These are phyloP conservation scores for Lethenteron reissneri DNA, from an alignment of 2,113 vertebrate species.

Conservation along the genomic window DNA sequence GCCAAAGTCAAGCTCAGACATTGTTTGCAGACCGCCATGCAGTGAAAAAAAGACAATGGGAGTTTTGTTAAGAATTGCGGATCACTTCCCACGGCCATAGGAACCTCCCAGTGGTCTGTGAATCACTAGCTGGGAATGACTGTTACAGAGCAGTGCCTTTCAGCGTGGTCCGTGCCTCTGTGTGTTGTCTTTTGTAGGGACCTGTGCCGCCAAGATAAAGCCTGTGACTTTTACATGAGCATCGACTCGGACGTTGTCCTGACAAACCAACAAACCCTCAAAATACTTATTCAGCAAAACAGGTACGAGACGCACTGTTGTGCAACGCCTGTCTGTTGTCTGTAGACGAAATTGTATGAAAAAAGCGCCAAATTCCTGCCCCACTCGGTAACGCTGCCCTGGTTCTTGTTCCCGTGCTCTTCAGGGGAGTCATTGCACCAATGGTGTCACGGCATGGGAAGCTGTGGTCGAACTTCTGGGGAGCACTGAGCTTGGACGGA, in stretches of 20 bases:
- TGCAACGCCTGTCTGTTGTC: too few relatives aligned
- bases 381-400: neutral
- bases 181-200: slow-evolving; percentile 27
- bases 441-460: slow-evolving; percentile 48
- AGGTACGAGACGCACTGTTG: slow-evolving; percentile 28
- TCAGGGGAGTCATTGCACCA: slow-evolving; percentile 60
- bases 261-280: slow-evolving; percentile 42
- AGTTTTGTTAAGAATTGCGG: too few relatives aligned
- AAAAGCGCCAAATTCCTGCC: neutral
- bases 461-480: slow-evolving; percentile 96
- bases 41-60: too few relatives aligned
- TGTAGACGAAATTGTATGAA: too few relatives aligned
- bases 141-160: too few relatives aligned
- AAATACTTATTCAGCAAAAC: slow-evolving; percentile 61
- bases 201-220: slow-evolving; percentile 46
- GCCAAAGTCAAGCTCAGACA: too few relatives aligned
- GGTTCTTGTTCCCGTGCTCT: slow-evolving; percentile 7
- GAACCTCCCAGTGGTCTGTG: too few relatives aligned
- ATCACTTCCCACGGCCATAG: too few relatives aligned
- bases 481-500: slow-evolving; percentile 56
- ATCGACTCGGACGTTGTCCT: slow-evolving; percentile 61
- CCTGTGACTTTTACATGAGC: slow-evolving; percentile 72
- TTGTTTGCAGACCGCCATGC: too few relatives aligned
- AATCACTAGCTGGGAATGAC: too few relatives aligned
- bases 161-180: too few relatives aligned